Conservation (phyloP, 2,797 vertebrate genomes). For the Tragopan temminckii region DNA sequence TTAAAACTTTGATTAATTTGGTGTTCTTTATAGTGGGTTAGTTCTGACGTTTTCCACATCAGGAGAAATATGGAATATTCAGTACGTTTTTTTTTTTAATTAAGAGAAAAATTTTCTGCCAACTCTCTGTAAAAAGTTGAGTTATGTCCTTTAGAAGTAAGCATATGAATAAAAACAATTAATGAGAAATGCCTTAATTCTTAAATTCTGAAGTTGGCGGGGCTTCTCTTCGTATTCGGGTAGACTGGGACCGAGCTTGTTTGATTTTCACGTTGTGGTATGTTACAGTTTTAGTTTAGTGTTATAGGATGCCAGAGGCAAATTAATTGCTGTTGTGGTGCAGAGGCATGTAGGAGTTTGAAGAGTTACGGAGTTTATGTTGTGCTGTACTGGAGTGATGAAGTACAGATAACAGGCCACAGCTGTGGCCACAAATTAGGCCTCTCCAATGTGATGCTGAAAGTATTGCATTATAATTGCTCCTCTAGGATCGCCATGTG, state of each 20-base stretch:
- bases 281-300: constrained; percentile 44
- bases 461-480: constrained; percentile 64
- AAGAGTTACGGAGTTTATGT: constrained; percentile 32
- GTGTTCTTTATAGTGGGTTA: background rate
- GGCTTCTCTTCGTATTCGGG: background rate
- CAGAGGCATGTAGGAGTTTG: constrained; percentile 38
- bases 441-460: constrained; percentile 72
- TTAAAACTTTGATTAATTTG: background rate
- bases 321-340: constrained; percentile 62
- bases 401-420: constrained; percentile 70
- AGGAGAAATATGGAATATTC: background rate
- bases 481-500: constrained; percentile 54
- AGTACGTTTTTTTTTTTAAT: background rate
- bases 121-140: background rate
- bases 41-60: background rate
- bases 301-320: constrained; percentile 23
- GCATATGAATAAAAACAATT: background rate
- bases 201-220: constrained; percentile 3
- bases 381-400: constrained; percentile 66
- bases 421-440: constrained; percentile 71
- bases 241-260: constrained; percentile 34
- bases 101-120: background rate
- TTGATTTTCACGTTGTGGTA: constrained; percentile 38
- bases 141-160: background rate
- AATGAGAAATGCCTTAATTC: background rate